A percentile compares a stretch with the other conserved stretches of the same genome.
phyloP scores from a whole-genome alignment of 2,797 vertebrate genomes.

The Poliocrania exsul region DNA sequence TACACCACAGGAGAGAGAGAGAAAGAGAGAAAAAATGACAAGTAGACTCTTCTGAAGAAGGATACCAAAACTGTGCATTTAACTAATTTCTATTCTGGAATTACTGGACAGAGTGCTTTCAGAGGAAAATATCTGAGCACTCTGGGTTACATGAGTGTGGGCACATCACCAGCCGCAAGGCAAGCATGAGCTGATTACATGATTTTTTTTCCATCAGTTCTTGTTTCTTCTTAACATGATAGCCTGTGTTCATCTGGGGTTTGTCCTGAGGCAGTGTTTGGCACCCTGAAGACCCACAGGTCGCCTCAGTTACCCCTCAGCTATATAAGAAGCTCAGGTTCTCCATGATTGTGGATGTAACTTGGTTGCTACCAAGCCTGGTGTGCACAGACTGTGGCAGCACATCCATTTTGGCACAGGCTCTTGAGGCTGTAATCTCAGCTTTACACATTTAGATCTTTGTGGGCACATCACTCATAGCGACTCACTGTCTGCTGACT shows the following conservation, averaged over 20 bases:
- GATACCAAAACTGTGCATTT: not conserved
- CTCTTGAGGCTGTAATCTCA: not conserved
- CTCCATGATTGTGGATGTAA: not conserved
- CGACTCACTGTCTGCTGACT: not conserved
- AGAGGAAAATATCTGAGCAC: not conserved
- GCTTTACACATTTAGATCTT: not conserved
- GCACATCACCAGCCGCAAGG: not conserved
- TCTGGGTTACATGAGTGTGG: not conserved
- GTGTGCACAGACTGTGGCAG: not conserved
- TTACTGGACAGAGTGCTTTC: not conserved
- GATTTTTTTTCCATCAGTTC: not conserved
- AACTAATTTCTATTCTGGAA: not conserved
- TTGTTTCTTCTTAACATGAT: not conserved
- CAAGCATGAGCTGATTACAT: not conserved
- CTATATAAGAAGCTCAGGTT: not conserved
- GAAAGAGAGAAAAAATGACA: not conserved
- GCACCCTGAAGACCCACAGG: not conserved
- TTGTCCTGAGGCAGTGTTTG: not conserved
- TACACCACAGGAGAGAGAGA: not conserved
- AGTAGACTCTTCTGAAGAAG: not conserved
- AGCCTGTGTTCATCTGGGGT: not conserved
- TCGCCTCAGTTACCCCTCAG: not conserved
- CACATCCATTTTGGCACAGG: not conserved
- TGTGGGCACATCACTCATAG: not conserved
- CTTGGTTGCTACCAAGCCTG: rapidly evolving